phyloP scores from a whole-genome alignment of 1,140 invertebrate genomes.

The Polypedilum vanderplanki region DNA sequence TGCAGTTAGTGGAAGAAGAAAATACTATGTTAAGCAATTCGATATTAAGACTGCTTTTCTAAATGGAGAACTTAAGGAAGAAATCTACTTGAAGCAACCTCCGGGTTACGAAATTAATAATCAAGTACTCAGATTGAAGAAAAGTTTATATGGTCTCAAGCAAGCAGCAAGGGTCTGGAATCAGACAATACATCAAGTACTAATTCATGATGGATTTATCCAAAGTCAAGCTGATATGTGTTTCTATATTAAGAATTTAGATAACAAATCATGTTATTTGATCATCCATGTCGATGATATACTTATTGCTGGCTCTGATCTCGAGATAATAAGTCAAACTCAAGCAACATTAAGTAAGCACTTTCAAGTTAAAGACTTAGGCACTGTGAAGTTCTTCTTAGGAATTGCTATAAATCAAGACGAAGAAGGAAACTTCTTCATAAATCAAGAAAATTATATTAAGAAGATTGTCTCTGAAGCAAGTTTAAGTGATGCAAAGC shows the following conservation, averaged over 20 bases:
- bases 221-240: conserved; percentile 10
- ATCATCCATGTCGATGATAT: neutral
- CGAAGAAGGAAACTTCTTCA: neutral
- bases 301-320: too few relatives aligned
- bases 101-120: conserved; percentile 32
- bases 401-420: neutral
- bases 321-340: too few relatives aligned
- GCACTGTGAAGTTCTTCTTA: neutral
- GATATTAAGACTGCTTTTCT: conserved; percentile 41
- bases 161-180: conserved; percentile 37
- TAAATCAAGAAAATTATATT: neutral
- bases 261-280: neutral
- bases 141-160: conserved; percentile 37
- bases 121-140: conserved; percentile 34
- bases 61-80: conserved; percentile 34
- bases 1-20: conserved; percentile 35
- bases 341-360: too few relatives aligned
- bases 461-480: neutral
- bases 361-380: neutral
- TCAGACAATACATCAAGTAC: conserved; percentile 33
- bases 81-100: conserved; percentile 44
- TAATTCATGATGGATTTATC: conserved; percentile 32
- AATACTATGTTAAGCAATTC: conserved; percentile 38
- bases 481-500: neutral
- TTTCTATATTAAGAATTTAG: neutral